These are phyloP conservation scores for Brachycybe producta DNA, from an alignment of 2,888 invertebrate species.

Conservation along the genomic window DNA sequence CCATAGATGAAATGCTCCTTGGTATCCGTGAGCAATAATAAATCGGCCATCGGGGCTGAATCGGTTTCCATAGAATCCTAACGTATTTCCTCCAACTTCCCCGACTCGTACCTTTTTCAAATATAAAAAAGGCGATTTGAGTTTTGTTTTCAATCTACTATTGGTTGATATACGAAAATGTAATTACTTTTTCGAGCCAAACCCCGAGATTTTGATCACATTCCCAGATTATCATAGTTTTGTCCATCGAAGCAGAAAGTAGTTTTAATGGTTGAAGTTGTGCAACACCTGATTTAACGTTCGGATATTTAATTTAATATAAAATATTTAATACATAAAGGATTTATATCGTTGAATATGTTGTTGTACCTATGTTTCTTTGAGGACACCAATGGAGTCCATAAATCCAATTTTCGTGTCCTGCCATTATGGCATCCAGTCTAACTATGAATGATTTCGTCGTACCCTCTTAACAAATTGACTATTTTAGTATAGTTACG, in stretches of 20 bases:
- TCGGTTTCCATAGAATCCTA: conserved; percentile 85
- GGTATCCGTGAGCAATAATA: conserved; percentile 77
- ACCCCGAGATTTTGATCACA: conserved; percentile 49
- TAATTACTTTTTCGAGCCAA: conserved; percentile 61
- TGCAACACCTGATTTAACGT: conserved; percentile 20
- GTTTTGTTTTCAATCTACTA: no score
- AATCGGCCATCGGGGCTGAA: conserved; percentile 54
- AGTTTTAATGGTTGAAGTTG: conserved; percentile 37
- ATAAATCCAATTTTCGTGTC: conserved; percentile 91
- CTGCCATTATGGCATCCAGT: conserved; percentile 73
- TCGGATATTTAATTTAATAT: no score
- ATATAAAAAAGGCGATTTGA: background rate
- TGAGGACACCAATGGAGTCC: conserved; percentile 68
- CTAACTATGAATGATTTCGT: conserved; percentile 35
- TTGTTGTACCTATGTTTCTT: background rate
- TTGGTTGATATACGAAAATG: background rate
- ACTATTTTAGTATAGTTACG: no score
- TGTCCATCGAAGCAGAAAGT: conserved; percentile 81
- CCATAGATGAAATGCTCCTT: conserved; percentile 87
- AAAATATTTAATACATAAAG: no score
- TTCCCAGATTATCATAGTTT: conserved; percentile 81
- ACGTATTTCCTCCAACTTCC: conserved; percentile 80
- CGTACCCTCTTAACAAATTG: conserved; percentile 7
- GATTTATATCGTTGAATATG: no score
- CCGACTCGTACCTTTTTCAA: conserved; percentile 50